Evolutionary conservation across 2,113 vertebrate genomes (phyloP).

Genomic region (Myxocyprinus asiaticus): DNA sequence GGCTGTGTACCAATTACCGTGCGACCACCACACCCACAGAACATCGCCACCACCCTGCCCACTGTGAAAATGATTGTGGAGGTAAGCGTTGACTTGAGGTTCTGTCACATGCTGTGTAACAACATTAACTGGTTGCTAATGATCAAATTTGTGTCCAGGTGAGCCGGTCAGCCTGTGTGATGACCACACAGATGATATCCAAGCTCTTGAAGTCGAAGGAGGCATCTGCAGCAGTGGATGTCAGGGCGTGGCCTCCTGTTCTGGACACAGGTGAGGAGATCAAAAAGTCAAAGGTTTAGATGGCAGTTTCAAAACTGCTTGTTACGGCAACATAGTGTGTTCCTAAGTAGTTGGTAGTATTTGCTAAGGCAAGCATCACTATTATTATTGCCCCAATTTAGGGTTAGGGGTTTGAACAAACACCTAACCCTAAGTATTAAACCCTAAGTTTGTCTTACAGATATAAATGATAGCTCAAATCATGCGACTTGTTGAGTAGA

Average conservation of each 20-base stretch:
- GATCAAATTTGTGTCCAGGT: constrained; percentile 74
- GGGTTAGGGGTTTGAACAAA: no score
- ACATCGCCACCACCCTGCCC: constrained; percentile 94
- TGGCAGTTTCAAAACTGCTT: no score
- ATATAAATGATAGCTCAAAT: no score
- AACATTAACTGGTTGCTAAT: background rate
- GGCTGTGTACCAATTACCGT: constrained; percentile 98
- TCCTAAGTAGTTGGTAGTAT: no score
- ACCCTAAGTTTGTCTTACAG: no score
- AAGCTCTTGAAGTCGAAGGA: constrained; percentile 95
- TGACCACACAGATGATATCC: constrained; percentile 94
- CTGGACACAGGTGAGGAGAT: constrained; percentile 86
- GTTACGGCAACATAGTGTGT: no score
- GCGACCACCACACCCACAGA: constrained; percentile 94
- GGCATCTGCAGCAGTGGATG: constrained; percentile 90
- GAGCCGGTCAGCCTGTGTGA: constrained; percentile 94
- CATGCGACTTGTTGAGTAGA: no score
- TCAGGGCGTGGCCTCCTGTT: constrained; percentile 95
- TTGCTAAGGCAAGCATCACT: no score
- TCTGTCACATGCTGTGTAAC: no score
- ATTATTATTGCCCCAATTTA: no score
- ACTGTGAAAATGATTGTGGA: constrained; percentile 99
- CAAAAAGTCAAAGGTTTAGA: background rate
- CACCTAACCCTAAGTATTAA: no score
- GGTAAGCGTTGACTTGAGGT: constrained; percentile 70